Evolutionary conservation across 2,113 vertebrate genomes (phyloP), one percentile per base, ranked within the genome.

Genomic region (Polypterus senegalus): DNA sequence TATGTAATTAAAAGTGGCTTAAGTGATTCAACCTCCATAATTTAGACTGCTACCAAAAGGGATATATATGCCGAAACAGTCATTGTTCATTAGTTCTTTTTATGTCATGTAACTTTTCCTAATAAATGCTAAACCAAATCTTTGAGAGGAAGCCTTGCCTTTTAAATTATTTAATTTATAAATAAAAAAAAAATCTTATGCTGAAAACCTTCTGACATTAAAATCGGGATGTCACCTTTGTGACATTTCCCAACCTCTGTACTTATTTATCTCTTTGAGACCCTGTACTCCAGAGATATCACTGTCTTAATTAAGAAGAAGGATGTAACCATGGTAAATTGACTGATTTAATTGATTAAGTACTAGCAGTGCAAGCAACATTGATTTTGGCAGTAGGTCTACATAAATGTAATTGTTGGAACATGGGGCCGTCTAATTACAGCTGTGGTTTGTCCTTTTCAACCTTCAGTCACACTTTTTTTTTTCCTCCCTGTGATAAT

Each of bases 251-350:
- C 81, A 85, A 85, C 87, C 86, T 85, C 83, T 84, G 82, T 79
- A 85, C 85, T 86, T 87, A 89, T 89, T 89, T 89, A 91, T 88
- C 86, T 82, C 77, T 77, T 77, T 74, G 78, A 87, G 79, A 82
- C 83, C 85, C 83, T 84, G 81, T 54, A 84, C 87, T 83, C 77
- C 74, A 76, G 81, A 84, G 89, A 91, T 91, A 89, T 90, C 86
- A 90, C 87, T 90, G 89, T 91, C 87, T 91, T 92, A 90, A 93
- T 93, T 91, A 93, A 89, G 88, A 90, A 88, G 82, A 90, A 87
- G 85, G 87, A 90, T 90, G 86, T 84, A 86, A 85, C 84, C 84
- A 79, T 81, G 79, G 81, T 81, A 88, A 87, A 92, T 90, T 89
- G 89, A 92, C 90, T 84, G 86, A 86, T 88, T 85, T 74, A 84